Base-by-base conservation (phyloP, 2,888 invertebrate species). In the Tetramorium bicarinatum region DNA sequence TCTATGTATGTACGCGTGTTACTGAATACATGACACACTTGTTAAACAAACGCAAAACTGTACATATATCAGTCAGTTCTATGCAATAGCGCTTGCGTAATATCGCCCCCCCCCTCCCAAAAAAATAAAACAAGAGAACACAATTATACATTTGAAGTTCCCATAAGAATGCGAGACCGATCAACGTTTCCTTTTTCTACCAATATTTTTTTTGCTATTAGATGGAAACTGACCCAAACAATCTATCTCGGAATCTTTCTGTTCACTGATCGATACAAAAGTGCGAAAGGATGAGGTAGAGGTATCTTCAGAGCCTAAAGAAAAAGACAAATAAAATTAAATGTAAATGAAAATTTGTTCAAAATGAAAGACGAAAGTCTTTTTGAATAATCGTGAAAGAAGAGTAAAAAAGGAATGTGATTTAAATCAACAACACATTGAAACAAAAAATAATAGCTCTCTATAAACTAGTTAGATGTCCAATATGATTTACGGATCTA, bases 201-300 rank as follows among this genome's bases (percentile, higher is more conserved):
- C 85, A 21, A 21, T 44, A 7, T 80, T 77, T 38, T 82, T 71
- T 62, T 80, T 90, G 15, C 82, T 89, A 47, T 82, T 86, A 21
- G 88, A 80, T 41, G 77, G 66, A 71, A 90, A 91, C 82, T 93
- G 91, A 49, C 38, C 75, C 13, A 52, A 85, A 75, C 92, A 92
- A 80, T 92, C 86, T 87, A 93, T 91, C n/a, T 90, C 85, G 18
- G 91, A 88, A 84, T 90, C 47, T 71, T 71, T 80, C 72, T 85
- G 88, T 81, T 91, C 85, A 69, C 92, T 92, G 77, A 90, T 91
- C n/a, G 91, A 87, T 66, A 82, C 84, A 21, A 84, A 88, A 41
- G 81, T 83, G n/a, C 88, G 89, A 59, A 90, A 47, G n/a, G 92
- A 92, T 29, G 93, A 93, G 8, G 77, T 80, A 47, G 89, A 82